phyloP scores from a whole-genome alignment of 2,113 vertebrate genomes.

The Sus scrofa region T2T-Sscrofa CM000814.6:37698001-37698500 shows the following conservation, averaged over 20 bases:
- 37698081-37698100: too few species aligned
- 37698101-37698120: too few species aligned
- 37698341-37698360: not conserved
- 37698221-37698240: not conserved
- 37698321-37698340: not conserved
- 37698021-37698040: too few species aligned
- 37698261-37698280: not conserved
- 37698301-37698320: not conserved
- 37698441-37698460: too few species aligned
- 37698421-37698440: not conserved
- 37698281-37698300: not conserved
- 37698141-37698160: too few species aligned
- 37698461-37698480: not conserved
- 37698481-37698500: not conserved
- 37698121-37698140: too few species aligned
- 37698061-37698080: too few species aligned
- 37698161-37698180: too few species aligned
- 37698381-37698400: rapidly evolving
- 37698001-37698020: too few species aligned
- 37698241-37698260: not conserved
- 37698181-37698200: too few species aligned
- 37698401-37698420: not conserved
- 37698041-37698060: too few species aligned
- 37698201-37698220: not conserved
- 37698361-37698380: not conserved